Base-by-base conservation (phyloP, 2,797 vertebrate species). In the Glyptemys insculpta region DNA sequence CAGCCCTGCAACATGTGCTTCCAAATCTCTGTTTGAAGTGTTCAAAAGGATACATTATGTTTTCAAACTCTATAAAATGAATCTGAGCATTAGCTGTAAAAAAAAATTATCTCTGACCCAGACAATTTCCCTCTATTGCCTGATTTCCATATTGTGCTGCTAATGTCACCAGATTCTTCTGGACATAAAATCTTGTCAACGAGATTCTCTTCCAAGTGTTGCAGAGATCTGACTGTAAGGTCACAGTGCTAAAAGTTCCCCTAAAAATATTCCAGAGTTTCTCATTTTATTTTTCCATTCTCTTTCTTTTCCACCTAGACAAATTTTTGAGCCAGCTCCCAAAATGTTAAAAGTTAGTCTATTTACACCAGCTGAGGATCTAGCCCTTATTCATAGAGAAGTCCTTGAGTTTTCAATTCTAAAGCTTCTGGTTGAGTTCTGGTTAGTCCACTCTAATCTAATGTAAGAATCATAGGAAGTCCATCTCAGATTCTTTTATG, bases 91-190 rank as follows among this genome's bases (percentile, higher is more conserved):
- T 88, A 94, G 59, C 53, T 89, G 83, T 16, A 81, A 59, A 31
- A 31, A 59, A 59, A 56, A 56, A 56, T 96, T 83, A 96, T 89
- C 78, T 94, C 57, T 54, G 29, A 91, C 78, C 87, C 95, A 88
- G 49, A 54, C 31, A 9, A 16, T 92, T 95, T 76, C 56, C 89
- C 93, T n/a, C 23, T 89, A 0, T 95, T 91, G 81, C 76, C 79
- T 85, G 81, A 41, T 78, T 86, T 95, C 90, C 49, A 31, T 88
- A 81, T 92, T 88, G 31, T 76, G 23, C 37, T 87, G 85, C 54
- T 94, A 94, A 44, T 86, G 29, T 62, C 82, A 85, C 56, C 29
- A 21, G 11, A 72, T 79, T 92, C 14, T 91, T 2, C 83, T 81
- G 56, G 50, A 86, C 72, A 47, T n/a, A 23, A 80, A 86, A 14